Evolutionary conservation across 2,797 vertebrate genomes (phyloP), one percentile per base, ranked within the genome.

Genomic region (Phylloscopus collybita): DNA sequence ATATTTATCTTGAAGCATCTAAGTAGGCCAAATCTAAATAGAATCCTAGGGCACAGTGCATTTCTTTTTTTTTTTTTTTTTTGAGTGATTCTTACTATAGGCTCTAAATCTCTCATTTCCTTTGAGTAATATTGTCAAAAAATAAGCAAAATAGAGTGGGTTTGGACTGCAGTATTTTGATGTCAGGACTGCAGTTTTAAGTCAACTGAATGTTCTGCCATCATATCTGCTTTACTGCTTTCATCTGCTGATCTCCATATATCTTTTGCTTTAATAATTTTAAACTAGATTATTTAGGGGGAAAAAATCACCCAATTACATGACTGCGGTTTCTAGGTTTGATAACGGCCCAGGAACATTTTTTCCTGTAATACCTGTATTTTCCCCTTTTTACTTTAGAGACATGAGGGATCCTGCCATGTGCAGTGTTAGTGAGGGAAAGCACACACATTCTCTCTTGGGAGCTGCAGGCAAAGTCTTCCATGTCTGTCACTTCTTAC

Each of bases 311-410:
- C 25, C 20, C 54, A 78, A 5, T 57, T 61, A 22, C 30, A 36
- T 89, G 87, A 54, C 64, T 87, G 90, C 73, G 79, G 80, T 92
- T 93, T 94, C 86, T 75, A 87, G 44, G 40, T 93, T 90, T 60
- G 64, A 26, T 71, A 80, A 54, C 62, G 78, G 51, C 44, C 70
- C 25, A 21, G 65, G 69, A 59, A 94, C 95, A 93, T 42, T 49
- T 88, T 66, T 93, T 82, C 86, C 88, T 3, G 40, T 26, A 15
- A 23, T 30, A 29, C 26, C 62, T 81, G 3, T 40, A 22, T 88
- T 84, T 34, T 23, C 76, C 22, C 53, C 23, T 56, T 74, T 69
- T 61, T 66, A 30, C 51, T 42, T 59, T 12, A 32, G 72, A 60
- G 69, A 17, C 13, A 2, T 9, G 49, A 62, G 26, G 57, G 64